Evolutionary conservation across 1,140 invertebrate species (phyloP).

Genomic region (Macrocentrus cingulum): DNA sequence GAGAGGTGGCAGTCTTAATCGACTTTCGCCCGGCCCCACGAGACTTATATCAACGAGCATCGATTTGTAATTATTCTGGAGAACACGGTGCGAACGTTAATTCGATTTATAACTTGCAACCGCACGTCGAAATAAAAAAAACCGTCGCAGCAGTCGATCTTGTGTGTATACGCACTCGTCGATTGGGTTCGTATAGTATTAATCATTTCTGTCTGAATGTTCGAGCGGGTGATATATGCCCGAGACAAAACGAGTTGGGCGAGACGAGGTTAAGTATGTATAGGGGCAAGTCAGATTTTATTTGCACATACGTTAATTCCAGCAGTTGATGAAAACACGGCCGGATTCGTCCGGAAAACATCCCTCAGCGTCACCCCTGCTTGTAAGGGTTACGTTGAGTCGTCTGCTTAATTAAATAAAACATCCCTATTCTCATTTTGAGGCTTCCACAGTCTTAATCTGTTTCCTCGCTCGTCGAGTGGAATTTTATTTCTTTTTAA

Average conservation of each 20-base stretch:
- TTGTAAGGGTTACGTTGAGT: constrained; percentile 39
- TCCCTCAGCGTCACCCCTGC: no score
- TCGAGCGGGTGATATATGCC: background rate
- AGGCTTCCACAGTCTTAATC: constrained; percentile 31
- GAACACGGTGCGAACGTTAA: constrained; percentile 15
- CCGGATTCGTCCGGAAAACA: no score
- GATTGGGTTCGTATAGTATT: background rate
- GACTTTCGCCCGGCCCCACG: background rate
- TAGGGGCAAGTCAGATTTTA: background rate
- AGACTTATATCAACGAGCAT: background rate
- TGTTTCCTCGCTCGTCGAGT: background rate
- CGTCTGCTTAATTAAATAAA: constrained; percentile 53
- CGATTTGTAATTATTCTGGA: constrained; percentile 25
- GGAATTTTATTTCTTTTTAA: no score
- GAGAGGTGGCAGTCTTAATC: background rate
- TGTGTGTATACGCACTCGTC: background rate
- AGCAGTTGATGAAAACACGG: no score
- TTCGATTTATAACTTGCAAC: constrained; percentile 25
- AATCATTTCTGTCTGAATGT: constrained; percentile 26
- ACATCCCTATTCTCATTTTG: constrained; percentile 45
- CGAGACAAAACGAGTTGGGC: no score
- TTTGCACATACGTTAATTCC: background rate
- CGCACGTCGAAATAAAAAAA: background rate
- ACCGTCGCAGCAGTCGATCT: background rate
- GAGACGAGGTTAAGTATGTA: no score